Evolutionary conservation across 2,888 invertebrate genomes (phyloP).

Genomic region (Molorchus minor): DNA sequence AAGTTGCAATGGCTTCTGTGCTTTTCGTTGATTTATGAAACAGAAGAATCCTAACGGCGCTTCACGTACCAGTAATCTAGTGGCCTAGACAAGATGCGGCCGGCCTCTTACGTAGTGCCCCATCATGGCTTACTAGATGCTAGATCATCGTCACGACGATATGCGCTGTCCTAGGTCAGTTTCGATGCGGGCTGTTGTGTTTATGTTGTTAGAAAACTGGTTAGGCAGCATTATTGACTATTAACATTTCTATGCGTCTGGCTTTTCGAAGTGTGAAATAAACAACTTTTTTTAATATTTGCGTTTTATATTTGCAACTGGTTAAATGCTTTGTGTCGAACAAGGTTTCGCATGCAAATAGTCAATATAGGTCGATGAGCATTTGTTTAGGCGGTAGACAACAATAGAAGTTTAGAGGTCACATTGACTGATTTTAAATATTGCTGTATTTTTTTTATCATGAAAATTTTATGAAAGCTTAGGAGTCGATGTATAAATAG

Average conservation of each 20-base stretch:
- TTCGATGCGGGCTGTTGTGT: conserved; percentile 20
- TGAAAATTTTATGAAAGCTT: no score
- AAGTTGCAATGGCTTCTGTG: no score
- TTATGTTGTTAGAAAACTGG: conserved; percentile 25
- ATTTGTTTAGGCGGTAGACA: no score
- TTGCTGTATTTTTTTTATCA: no score
- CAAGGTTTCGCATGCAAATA: no score
- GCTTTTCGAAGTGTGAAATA: conserved; percentile 10
- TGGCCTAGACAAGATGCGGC: conserved; percentile 34
- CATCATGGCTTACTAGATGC: background rate
- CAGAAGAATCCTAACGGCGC: conserved; percentile 23
- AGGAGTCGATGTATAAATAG: no score
- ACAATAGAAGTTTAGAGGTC: no score
- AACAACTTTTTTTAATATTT: conserved; percentile 8
- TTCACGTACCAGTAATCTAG: conserved; percentile 36
- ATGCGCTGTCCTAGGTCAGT: conserved; percentile 29
- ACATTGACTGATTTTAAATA: no score
- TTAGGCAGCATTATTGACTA: conserved; percentile 16
- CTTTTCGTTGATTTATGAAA: conserved; percentile 1
- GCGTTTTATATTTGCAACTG: conserved; percentile 8
- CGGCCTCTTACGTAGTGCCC: background rate
- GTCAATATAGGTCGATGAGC: no score
- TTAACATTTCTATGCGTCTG: conserved; percentile 17
- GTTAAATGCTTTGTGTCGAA: background rate
- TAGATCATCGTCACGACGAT: conserved; percentile 26